These are phyloP conservation scores for Parascotia fuliginaria DNA, from an alignment of 2,888 invertebrate species.

Conservation along the genomic window DNA sequence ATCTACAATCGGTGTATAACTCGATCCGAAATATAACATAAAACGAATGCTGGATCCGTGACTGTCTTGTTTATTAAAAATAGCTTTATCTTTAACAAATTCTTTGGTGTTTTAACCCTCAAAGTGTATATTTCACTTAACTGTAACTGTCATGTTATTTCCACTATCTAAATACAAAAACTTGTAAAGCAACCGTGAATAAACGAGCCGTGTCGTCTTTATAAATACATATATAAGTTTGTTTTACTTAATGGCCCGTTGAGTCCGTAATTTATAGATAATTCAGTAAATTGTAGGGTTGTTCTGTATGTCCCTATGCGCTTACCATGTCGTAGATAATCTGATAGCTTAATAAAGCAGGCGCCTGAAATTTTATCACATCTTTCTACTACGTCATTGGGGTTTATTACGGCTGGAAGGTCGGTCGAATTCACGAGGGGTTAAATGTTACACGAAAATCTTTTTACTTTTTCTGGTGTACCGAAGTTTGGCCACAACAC, in stretches of 20 bases:
- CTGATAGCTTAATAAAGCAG: slow-evolving; percentile 33
- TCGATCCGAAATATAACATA: too few relatives aligned
- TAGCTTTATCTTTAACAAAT: too few relatives aligned
- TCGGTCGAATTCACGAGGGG: slow-evolving; percentile 23
- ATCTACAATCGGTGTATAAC: too few relatives aligned
- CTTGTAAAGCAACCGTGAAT: slow-evolving; percentile 37
- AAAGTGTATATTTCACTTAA: not conserved
- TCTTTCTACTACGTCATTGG: slow-evolving; percentile 34
- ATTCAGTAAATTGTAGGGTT: slow-evolving; percentile 45
- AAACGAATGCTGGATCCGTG: too few relatives aligned
- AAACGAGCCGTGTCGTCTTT: slow-evolving; percentile 58
- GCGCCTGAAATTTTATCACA: slow-evolving; percentile 40
- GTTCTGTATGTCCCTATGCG: slow-evolving; percentile 45
- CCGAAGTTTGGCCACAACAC: slow-evolving; percentile 15
- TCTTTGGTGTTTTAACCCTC: too few relatives aligned
- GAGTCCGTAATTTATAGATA: slow-evolving; percentile 66
- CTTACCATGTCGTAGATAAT: slow-evolving; percentile 31
- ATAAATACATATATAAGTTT: slow-evolving; percentile 53
- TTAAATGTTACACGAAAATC: slow-evolving; percentile 21
- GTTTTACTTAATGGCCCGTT: slow-evolving; percentile 65
- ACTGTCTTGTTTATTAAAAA: too few relatives aligned
- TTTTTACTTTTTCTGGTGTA: slow-evolving; percentile 22
- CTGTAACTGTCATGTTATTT: slow-evolving; percentile 21
- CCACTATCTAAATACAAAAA: slow-evolving; percentile 22
- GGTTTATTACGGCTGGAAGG: slow-evolving; percentile 38